phyloP scores from a whole-genome alignment of 2,797 vertebrate species.

The Channallabes apus region DNA sequence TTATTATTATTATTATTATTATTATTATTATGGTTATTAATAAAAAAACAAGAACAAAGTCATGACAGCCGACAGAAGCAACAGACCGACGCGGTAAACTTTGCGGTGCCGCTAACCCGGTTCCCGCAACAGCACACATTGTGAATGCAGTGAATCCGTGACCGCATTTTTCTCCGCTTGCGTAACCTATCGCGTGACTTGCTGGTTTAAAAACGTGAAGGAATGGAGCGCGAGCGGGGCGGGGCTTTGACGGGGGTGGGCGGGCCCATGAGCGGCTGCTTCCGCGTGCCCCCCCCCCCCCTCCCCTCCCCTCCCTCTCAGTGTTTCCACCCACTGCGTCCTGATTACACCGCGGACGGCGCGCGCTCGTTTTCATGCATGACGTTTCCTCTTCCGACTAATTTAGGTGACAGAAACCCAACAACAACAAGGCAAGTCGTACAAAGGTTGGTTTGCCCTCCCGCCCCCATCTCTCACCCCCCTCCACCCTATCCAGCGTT shows the following conservation, averaged over 20 bases:
- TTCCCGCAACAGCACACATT: not conserved
- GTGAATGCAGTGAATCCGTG: constrained; percentile 26
- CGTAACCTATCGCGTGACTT: constrained; percentile 59
- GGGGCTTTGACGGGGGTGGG: not conserved
- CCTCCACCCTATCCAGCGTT: constrained; percentile 34
- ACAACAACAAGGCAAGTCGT: constrained; percentile 6
- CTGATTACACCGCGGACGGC: constrained; percentile 31
- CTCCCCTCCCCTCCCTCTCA: not conserved
- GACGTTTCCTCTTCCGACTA: constrained; percentile 17
- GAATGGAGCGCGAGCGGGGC: constrained; percentile 23
- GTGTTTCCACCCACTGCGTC: constrained; percentile 48
- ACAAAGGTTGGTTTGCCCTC: constrained; percentile 6
- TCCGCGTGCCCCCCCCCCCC: constrained; percentile 59
- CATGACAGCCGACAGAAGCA: not conserved
- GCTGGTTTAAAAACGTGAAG: constrained; percentile 48
- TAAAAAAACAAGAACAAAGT: not conserved
- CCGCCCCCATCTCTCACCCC: constrained; percentile 22
- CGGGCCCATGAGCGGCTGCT: constrained; percentile 37
- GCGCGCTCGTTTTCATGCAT: constrained; percentile 2
- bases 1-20: too few species aligned
- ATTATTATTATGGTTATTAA: too few species aligned
- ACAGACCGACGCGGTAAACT: not conserved
- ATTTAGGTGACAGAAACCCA: constrained; percentile 37
- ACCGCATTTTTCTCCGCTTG: constrained; percentile 55
- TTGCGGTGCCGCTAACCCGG: not conserved